phyloP scores from a whole-genome alignment of 1,140 invertebrate genomes.

The Drosophila sp. region DNA sequence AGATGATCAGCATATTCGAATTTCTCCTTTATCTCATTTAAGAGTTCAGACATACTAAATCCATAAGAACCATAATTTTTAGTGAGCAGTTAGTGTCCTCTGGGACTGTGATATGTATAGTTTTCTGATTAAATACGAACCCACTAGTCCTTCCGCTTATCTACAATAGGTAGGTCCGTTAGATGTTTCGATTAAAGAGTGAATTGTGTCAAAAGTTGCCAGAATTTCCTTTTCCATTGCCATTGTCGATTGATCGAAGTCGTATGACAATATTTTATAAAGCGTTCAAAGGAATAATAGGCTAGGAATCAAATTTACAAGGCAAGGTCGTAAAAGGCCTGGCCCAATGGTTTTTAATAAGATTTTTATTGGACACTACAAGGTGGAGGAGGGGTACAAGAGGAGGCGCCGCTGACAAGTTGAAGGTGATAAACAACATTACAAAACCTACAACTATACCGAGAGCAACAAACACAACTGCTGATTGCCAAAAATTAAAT shows the following conservation, averaged over 20 bases:
- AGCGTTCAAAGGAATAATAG: not conserved
- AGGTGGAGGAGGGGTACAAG: constrained; percentile 42
- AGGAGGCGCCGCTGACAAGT: constrained; percentile 43
- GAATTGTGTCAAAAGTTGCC: too few relatives aligned
- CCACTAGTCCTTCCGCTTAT: too few relatives aligned
- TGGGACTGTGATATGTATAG: too few relatives aligned
- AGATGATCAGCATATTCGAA: too few relatives aligned
- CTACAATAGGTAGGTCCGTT: too few relatives aligned
- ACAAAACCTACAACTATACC: constrained; percentile 17
- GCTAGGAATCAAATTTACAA: not conserved
- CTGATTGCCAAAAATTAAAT: constrained; percentile 40
- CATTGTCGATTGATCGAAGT: too few relatives aligned
- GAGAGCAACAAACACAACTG: constrained; percentile 22
- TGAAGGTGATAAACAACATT: constrained; percentile 57
- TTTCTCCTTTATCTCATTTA: too few relatives aligned
- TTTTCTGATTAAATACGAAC: too few relatives aligned
- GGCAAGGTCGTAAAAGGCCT: not conserved
- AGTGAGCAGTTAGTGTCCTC: too few relatives aligned
- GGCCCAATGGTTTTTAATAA: not conserved
- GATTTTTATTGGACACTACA: constrained; percentile 60
- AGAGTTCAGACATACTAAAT: too few relatives aligned
- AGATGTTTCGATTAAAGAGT: too few relatives aligned
- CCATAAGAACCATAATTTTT: not conserved
- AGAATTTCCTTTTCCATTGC: too few relatives aligned
- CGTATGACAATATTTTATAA: not conserved